Base-by-base conservation (phyloP, 2,888 invertebrate genomes). In the Zaprionus lineosus region DNA sequence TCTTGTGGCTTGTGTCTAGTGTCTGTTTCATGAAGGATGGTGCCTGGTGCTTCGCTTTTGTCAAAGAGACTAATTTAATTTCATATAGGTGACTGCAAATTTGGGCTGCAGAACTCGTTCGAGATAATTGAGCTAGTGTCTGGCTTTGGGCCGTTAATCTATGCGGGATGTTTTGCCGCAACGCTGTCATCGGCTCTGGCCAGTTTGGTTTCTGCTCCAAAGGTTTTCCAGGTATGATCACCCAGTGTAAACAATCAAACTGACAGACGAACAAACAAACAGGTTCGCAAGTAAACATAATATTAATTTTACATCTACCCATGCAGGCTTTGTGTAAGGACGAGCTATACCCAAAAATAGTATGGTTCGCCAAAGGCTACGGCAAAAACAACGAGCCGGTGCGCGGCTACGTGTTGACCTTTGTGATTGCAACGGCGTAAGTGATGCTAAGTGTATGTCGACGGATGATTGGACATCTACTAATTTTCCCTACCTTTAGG, bases 121-220 rank as follows among this genome's bases (percentile, higher is more conserved):
- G 90, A 96, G 94, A 95, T 96, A 2, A 95, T 96, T 77, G 94
- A 96, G 60, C 88, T 96, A 57, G 95, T 96, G 8, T 94, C 96
- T 0, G 94, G 92, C 4, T 96, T 96, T 86, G 97, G 98, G 0
- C 98, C 98, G 0, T 91, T 99, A 43, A 98, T 99, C 77, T 97
- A 97, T 89, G 98, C 97, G 18, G 98, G 98, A 0, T 98, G 98
- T 86, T 98, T 98, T 90, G 98, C 98, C 0, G 98, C 99, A 0
- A 98, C 99, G 0, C 91, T 99, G 9, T 98, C 98, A 0, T 98
- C 98, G 0, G 99, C 99, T 0, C 91, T 99, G 44, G 98, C 98
- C 0, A 97, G 97, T 66, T 92, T 99, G 43, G 98, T 99, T 0
- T 97, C 98, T 0, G 99, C 98, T 0, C 99, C 99, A 0, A 96